Evolutionary conservation across 2,113 vertebrate genomes (phyloP), one percentile per base, ranked within the genome.

Genomic region (Phyllostomus discolor): DNA sequence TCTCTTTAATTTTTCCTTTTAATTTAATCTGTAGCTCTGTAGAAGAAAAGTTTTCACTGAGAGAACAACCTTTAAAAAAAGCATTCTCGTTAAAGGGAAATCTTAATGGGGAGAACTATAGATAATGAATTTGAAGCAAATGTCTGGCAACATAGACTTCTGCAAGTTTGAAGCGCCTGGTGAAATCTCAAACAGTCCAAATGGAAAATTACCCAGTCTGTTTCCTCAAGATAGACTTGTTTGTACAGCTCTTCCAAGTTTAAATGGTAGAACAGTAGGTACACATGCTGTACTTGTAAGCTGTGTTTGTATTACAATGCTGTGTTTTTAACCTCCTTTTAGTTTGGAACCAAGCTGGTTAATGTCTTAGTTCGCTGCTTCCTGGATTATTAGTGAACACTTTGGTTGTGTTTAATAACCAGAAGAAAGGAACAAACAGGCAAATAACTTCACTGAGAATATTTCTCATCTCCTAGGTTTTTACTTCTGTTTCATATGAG

Each of bases 161-260:
- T 82, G 54, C 5, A 1, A 94, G 97, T 94, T 70, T 86, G 94
- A 97, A 97, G 94, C 86, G 93, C 88, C 46, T 73, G 83, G 95
- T 31, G 31, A 98, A 96, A 96, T 96, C 73, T 96, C 90, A n/a
- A 85, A 75, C 91, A 83, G 92, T 91, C 88, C 95, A 97, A 97
- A 98, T 98, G 98, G 98, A 98, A 98, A 98, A 98, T 79, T 98
- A 98, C 98, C 94, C 96, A 97, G 93, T 96, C 96, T 11, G 1
- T 97, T 98, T 98, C 98, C 98, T 98, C 97, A 97, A 98, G 97
- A 98, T 97, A 98, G 97, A 95, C 97, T 98, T 98, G 97, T 96
- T 96, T 98, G 95, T 95, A 73, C 89, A 96, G 94, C 54, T 64
- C 86, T 97, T 95, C 48, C 12, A 20, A 82, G 81, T 95, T 95